Conservation (phyloP, 2,888 invertebrate genomes). For the Shargacucullia verbasci region DNA sequence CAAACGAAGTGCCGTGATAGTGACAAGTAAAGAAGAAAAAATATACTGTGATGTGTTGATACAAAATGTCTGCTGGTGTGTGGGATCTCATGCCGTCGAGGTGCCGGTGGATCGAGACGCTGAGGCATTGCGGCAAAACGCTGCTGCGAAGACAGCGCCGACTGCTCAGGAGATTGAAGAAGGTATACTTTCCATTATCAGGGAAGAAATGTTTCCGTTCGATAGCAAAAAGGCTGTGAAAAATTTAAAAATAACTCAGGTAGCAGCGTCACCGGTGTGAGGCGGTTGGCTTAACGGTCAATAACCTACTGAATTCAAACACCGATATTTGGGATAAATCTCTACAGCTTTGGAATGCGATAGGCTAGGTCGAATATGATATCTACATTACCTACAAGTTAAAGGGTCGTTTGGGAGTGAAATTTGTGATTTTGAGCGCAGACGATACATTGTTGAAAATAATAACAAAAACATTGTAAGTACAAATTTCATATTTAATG, state of each 20-base stretch:
- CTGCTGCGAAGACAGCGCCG: slow-evolving; percentile 82
- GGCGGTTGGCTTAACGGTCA: no score
- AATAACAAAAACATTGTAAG: background rate
- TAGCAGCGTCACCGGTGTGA: no score
- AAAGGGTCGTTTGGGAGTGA: no score
- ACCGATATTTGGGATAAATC: no score
- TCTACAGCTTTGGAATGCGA: no score
- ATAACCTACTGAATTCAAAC: no score
- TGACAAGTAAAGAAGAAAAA: slow-evolving; percentile 25
- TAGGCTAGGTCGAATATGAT: no score
- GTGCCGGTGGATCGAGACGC: slow-evolving; percentile 83
- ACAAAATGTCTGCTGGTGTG: slow-evolving; percentile 74
- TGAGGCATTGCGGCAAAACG: slow-evolving; percentile 85
- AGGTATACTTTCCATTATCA: slow-evolving; percentile 69
- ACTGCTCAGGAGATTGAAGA: slow-evolving; percentile 81
- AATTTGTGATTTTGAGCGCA: no score
- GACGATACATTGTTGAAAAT: no score
- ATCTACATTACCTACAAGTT: no score
- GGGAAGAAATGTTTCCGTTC: background rate
- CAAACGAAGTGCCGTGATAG: slow-evolving; percentile 26
- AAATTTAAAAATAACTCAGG: no score
- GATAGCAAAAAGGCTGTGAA: no score
- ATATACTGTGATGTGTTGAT: slow-evolving; percentile 62
- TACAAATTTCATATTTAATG: slow-evolving; percentile 31
- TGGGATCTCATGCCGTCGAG: slow-evolving; percentile 84